Evolutionary conservation across 2,797 vertebrate genomes (phyloP).

Genomic region (Aratinga solstitialis): DNA sequence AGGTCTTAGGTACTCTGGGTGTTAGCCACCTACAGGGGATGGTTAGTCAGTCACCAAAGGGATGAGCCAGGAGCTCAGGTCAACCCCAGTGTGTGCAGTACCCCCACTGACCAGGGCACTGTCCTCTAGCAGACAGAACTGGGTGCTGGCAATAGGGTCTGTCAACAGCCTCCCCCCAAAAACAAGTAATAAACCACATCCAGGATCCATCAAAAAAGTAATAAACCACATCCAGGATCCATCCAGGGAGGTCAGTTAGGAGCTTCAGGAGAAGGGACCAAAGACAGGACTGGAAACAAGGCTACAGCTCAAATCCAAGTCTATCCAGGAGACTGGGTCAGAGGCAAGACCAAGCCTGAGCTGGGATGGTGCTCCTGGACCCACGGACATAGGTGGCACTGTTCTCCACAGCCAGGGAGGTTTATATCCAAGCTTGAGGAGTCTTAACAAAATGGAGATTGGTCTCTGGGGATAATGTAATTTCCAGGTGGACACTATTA

Average conservation of each 20-base stretch:
- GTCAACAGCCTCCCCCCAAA: fast-evolving
- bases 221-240: background rate
- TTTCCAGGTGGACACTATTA: background rate
- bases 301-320: background rate
- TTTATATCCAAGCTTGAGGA: background rate
- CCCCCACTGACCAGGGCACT: background rate
- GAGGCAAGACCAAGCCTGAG: background rate
- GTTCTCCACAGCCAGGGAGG: background rate
- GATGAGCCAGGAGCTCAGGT: background rate
- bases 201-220: background rate
- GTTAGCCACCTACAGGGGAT: background rate
- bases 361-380: background rate
- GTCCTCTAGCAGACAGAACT: background rate
- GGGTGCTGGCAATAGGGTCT: background rate
- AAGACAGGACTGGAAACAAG: background rate
- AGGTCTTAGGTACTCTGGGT: background rate
- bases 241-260: background rate
- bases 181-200: background rate
- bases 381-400: background rate
- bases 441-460: background rate
- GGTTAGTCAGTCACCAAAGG: background rate
- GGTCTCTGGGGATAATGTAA: background rate
- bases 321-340: background rate
- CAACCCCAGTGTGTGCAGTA: background rate
- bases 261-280: background rate